A percentile compares a stretch with the other conserved stretches of the same genome.
Conservation (phyloP, 1,140 invertebrate species). For the Lithobius niger region DNA sequence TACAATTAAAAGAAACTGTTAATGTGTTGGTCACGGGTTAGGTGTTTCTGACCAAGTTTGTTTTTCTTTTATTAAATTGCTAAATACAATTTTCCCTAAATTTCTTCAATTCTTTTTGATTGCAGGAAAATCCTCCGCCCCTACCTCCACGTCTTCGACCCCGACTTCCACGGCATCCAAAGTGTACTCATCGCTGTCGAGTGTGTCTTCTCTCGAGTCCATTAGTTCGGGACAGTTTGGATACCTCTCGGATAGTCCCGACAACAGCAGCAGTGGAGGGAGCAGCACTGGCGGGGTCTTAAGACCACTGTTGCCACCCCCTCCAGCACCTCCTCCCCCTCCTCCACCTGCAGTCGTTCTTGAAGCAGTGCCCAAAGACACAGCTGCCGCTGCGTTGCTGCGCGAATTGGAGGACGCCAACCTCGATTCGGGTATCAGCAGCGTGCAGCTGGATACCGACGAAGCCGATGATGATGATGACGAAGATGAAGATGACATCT, state of each 20-base stretch:
- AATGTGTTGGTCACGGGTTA: too few relatives aligned
- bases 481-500: background rate
- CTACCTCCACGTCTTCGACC: too few relatives aligned
- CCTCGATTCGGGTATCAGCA: constrained; percentile 4
- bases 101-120: too few relatives aligned
- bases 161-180: too few relatives aligned
- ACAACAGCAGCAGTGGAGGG: background rate
- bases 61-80: too few relatives aligned
- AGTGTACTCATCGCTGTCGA: constrained; percentile 1
- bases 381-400: background rate
- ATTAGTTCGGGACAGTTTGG: constrained; percentile 1
- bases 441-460: constrained; percentile 1
- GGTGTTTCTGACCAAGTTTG: too few relatives aligned
- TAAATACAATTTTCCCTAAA: too few relatives aligned
- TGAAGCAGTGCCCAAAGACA: constrained; percentile 3
- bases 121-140: too few relatives aligned
- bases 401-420: background rate
- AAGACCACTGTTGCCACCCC: too few relatives aligned
- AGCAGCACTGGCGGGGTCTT: constrained; percentile 7
- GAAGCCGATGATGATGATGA: background rate
- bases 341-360: constrained; percentile 1
- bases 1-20: too few relatives aligned
- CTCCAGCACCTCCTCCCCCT: background rate
- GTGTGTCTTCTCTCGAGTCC: background rate
- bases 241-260: background rate